Base-by-base conservation (phyloP, 2,113 vertebrate species). In the Ammodytes dubius region DNA sequence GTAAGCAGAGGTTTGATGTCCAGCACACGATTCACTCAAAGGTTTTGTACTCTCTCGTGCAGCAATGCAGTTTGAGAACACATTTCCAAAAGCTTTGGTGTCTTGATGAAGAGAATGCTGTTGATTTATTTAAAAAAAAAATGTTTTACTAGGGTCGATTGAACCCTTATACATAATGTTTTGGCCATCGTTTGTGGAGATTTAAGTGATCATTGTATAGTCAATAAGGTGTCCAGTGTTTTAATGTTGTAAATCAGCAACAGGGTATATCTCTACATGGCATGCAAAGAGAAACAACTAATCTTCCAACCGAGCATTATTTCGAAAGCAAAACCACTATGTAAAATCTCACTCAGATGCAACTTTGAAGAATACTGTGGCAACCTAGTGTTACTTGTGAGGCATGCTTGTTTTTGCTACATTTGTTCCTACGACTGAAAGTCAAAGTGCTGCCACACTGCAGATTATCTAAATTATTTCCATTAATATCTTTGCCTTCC, bases 401-500 rank as follows among this genome's bases (percentile, higher is more conserved):
- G n/a, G 6, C 7, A 7, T 6, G 11, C n/a, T 14, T 52, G 50
- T 19, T 13, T 17, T 56, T 76, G 46, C 19, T 12, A 6, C 6
- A 11, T 66, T 75, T 49, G 39, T 67, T 35, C 59, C 39, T 10
- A 39, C 13, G 66, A 47, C 47, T 57, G 10, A 46, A 57, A 66
- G 17, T 74, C 37, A 58, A 54, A 75, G 71, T 70, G 19, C 52
- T 65, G 63, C 53, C 4, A 7, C 49, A 46, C 57, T 66, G 49
- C 70, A 63, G 39, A 63, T 50, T 70, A 64, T 72, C 45, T 14
- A 54, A 17, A 52, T 67, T 27, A 27, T 71, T 72, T 66, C 13
- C 65, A 63, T 14, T 17, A 82, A n/a, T 68, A 11, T 71, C 65
- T 74, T 64, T 27, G 42, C 52, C 43, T 3, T 68, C 17, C 43